Percentiles rank a stretch among this genome's conserved stretches.
phyloP scores from a whole-genome alignment of 2,888 invertebrate species.

The Congeria kusceri region DNA sequence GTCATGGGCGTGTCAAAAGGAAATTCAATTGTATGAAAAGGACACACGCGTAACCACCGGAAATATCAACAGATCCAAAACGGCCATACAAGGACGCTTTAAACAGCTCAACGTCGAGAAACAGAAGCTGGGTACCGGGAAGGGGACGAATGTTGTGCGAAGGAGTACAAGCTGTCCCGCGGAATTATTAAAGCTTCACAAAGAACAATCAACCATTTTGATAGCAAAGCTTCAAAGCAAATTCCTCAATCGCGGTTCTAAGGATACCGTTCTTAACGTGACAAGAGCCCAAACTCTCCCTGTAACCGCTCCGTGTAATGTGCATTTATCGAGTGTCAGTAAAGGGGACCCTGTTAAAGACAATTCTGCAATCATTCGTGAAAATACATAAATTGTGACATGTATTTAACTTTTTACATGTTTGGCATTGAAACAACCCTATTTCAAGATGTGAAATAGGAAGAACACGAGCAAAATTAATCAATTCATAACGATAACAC shows the following conservation, averaged over 20 bases:
- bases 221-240: no score
- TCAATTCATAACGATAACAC: constrained; percentile 69
- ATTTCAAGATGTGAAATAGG: constrained; percentile 13
- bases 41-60: constrained; percentile 60
- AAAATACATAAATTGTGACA: no score
- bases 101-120: constrained; percentile 53
- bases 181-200: constrained; percentile 6
- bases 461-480: constrained; percentile 67
- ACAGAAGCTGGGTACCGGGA: constrained; percentile 17
- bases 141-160: background rate
- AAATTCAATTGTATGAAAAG: constrained; percentile 67
- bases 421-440: no score
- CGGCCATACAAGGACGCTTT: constrained; percentile 60
- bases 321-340: no score
- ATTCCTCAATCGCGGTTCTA: background rate
- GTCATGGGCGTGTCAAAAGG: constrained; percentile 68
- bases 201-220: background rate
- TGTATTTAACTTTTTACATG: no score
- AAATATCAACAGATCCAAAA: constrained; percentile 63
- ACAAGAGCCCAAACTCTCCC: no score
- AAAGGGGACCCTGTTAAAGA: no score
- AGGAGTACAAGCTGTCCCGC: constrained; percentile 40
- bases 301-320: no score
- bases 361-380: no score
- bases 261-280: no score